A percentile compares a stretch with the other conserved stretches of the same genome.
These are phyloP conservation scores for Amiota mariae DNA, from an alignment of 2,888 invertebrate species.

Conservation along the genomic window DNA sequence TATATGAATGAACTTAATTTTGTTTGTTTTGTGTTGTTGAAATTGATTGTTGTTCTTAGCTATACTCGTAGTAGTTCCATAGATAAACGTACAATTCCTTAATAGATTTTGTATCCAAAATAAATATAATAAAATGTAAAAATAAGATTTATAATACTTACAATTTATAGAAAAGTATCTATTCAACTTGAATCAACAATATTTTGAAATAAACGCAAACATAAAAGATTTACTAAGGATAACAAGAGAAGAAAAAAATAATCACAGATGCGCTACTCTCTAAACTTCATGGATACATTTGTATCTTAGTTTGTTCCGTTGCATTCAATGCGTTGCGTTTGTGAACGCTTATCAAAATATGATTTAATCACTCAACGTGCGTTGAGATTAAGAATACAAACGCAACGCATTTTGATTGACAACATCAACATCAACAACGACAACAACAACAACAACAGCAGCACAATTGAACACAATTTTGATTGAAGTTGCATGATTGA, in stretches of 20 bases:
- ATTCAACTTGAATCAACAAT: slow-evolving; percentile 21
- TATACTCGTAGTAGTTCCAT: background rate
- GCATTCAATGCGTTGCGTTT: background rate
- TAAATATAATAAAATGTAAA: slow-evolving; percentile 17
- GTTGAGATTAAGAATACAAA: slow-evolving; percentile 8
- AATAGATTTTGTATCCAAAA: slow-evolving; percentile 13
- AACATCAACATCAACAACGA: slow-evolving; percentile 16
- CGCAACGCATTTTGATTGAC: background rate
- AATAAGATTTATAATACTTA: slow-evolving; percentile 19
- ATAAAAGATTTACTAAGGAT: background rate
- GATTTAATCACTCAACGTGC: slow-evolving; percentile 27
- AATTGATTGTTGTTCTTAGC: slow-evolving; percentile 36
- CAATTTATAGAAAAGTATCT: no score
- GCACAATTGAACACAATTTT: slow-evolving; percentile 3
- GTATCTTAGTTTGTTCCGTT: background rate
- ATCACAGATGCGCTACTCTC: background rate
- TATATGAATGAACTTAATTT: slow-evolving; percentile 12
- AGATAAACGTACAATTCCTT: background rate
- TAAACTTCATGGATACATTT: no score
- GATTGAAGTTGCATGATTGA: slow-evolving; percentile 25
- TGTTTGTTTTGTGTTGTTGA: slow-evolving; percentile 49
- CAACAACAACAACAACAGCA: slow-evolving; percentile 14
- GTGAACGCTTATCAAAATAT: slow-evolving; percentile 25
- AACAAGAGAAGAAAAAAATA: slow-evolving; percentile 9
- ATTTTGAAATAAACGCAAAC: slow-evolving; percentile 45